Conservation (phyloP, 2,113 vertebrate genomes). For the Sphyrna mokarran region DNA sequence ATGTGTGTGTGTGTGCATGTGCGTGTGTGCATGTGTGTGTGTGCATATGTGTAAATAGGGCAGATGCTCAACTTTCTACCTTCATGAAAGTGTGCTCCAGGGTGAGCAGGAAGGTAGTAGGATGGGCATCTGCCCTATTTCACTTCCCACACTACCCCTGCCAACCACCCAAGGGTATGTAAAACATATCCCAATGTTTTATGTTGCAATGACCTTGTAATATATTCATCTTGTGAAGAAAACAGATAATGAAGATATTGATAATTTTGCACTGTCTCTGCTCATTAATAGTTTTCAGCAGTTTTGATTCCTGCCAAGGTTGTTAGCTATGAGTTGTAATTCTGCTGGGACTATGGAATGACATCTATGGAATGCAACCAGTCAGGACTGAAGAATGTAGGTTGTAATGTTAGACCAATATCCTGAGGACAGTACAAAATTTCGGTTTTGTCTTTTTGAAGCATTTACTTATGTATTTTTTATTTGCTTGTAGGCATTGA, state of each 20-base stretch:
- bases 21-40: too few relatives aligned
- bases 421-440: constrained; percentile 16
- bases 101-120: too few relatives aligned
- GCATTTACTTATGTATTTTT: neutral
- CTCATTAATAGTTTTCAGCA: neutral
- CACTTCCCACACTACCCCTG: too few relatives aligned
- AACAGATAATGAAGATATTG: neutral
- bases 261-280: neutral
- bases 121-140: too few relatives aligned
- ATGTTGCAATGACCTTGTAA: too few relatives aligned
- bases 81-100: too few relatives aligned
- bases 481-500: neutral
- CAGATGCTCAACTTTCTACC: too few relatives aligned
- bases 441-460: constrained; percentile 2
- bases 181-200: too few relatives aligned
- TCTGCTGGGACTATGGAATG: constrained; percentile 25
- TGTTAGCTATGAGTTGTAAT: neutral
- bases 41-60: too few relatives aligned
- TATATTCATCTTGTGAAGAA: neutral
- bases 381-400: constrained; percentile 32
- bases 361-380: constrained; percentile 31
- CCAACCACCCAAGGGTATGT: too few relatives aligned
- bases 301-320: neutral
- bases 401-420: constrained; percentile 31
- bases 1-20: too few relatives aligned